phyloP scores from a whole-genome alignment of 2,797 vertebrate genomes.

The Aselliscus stoliczkanus region DNA sequence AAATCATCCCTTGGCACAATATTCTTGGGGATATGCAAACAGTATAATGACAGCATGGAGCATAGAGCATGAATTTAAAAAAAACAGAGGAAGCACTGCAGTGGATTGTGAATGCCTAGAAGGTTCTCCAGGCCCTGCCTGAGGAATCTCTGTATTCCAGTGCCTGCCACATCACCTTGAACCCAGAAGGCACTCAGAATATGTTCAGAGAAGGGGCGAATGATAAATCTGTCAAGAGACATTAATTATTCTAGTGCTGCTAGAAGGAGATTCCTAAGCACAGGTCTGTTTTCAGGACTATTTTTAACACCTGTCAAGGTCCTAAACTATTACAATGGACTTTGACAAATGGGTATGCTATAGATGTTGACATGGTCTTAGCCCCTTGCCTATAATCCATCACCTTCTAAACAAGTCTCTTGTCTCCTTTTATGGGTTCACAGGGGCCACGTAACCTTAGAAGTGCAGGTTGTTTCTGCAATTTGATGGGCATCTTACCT shows the following conservation, averaged over 20 bases:
- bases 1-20: background rate
- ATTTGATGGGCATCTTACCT: background rate
- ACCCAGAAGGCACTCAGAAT: background rate
- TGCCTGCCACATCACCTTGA: background rate
- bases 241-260: conserved; percentile 14
- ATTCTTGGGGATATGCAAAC: background rate
- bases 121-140: background rate
- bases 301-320: background rate
- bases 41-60: background rate
- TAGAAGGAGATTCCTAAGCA: background rate
- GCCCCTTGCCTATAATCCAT: conserved; percentile 6
- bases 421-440: background rate
- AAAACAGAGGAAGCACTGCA: background rate
- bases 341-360: conserved; percentile 18
- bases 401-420: background rate
- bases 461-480: background rate
- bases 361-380: background rate
- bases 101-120: background rate
- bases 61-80: background rate
- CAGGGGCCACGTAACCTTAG: background rate
- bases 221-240: background rate
- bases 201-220: background rate
- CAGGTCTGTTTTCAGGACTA: conserved; percentile 12
- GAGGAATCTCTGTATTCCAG: background rate
- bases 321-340: background rate